Conservation (phyloP, 2,888 invertebrate genomes). For the Spodoptera exigua region DNA sequence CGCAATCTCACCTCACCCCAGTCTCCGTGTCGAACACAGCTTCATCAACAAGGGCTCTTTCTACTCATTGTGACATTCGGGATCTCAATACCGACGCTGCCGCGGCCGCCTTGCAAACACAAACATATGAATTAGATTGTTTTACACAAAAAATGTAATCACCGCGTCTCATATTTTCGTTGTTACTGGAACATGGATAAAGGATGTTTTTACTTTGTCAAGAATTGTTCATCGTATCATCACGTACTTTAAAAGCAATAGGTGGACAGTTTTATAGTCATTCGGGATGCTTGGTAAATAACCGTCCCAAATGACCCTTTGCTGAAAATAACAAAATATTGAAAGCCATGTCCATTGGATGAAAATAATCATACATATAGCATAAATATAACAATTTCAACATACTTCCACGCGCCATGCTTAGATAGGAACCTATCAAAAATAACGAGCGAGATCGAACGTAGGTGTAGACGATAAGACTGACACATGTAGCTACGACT, state of each 20-base stretch:
- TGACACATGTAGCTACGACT: conserved; percentile 32
- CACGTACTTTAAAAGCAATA: too few species aligned
- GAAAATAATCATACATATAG: too few species aligned
- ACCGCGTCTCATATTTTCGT: conserved; percentile 19
- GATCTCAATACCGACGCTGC: conserved; percentile 71
- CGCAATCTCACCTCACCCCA: conserved; percentile 86
- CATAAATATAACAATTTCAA: conserved; percentile 29
- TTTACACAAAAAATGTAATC: conserved; percentile 34
- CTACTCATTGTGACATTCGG: conserved; percentile 83
- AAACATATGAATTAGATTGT: conserved; percentile 54
- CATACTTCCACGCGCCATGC: conserved; percentile 26
- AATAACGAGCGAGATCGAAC: conserved; percentile 59
- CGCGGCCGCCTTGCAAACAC: conserved; percentile 38
- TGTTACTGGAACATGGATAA: conserved; percentile 1
- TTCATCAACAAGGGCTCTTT: conserved; percentile 87
- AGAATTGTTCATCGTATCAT: too few species aligned
- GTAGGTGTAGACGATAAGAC: conserved; percentile 47
- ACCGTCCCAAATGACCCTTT: too few species aligned
- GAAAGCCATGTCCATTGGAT: too few species aligned
- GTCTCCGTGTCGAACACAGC: conserved; percentile 83
- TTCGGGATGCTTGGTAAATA: too few species aligned
- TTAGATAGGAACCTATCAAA: conserved; percentile 44
- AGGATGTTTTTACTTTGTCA: neutral
- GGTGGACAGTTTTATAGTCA: too few species aligned
- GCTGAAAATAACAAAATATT: too few species aligned